Conservation (phyloP, 2,888 invertebrate genomes). For the Eupithecia inturbata region DNA sequence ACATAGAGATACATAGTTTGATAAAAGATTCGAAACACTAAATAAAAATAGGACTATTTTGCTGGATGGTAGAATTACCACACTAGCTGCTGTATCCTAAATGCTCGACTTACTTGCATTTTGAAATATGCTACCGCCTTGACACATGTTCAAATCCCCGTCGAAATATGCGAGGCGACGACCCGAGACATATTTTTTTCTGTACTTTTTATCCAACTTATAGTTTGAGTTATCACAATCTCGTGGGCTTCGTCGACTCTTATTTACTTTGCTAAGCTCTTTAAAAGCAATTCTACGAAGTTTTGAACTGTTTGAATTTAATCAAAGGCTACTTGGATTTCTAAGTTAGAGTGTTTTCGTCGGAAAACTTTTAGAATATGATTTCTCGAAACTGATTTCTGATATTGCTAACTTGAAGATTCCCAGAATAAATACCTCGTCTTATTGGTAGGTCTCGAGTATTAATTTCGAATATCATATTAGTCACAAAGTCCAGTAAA, state of each 20-base stretch:
- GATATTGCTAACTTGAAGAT: constrained; percentile 8
- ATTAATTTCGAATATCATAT: constrained; percentile 25
- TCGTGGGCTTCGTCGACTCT: constrained; percentile 32
- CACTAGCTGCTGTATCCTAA: constrained; percentile 31
- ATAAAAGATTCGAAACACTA: not conserved
- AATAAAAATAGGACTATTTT: not conserved
- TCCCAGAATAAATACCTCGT: not conserved
- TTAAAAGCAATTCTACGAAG: constrained; percentile 35
- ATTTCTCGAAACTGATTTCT: constrained; percentile 11
- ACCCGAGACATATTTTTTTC: constrained; percentile 63
- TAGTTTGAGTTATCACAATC: constrained; percentile 45
- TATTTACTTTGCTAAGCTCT: constrained; percentile 31
- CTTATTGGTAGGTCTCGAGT: constrained; percentile 16
- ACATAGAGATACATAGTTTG: not conserved
- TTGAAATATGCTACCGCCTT: constrained; percentile 66
- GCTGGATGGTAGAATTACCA: constrained; percentile 6
- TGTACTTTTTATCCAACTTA: constrained; percentile 44
- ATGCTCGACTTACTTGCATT: constrained; percentile 50
- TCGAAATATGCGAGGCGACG: constrained; percentile 62
- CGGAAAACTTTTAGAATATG: constrained; percentile 11
- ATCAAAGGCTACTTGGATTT: constrained; percentile 22
- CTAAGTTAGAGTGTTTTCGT: constrained; percentile 12
- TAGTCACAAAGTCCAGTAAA: constrained; percentile 39
- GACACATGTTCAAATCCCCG: constrained; percentile 70
- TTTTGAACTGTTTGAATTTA: constrained; percentile 29